phyloP scores from a whole-genome alignment of 53 echinoderm and acorn worm genomes.

The Holothuria leucospilota region DNA sequence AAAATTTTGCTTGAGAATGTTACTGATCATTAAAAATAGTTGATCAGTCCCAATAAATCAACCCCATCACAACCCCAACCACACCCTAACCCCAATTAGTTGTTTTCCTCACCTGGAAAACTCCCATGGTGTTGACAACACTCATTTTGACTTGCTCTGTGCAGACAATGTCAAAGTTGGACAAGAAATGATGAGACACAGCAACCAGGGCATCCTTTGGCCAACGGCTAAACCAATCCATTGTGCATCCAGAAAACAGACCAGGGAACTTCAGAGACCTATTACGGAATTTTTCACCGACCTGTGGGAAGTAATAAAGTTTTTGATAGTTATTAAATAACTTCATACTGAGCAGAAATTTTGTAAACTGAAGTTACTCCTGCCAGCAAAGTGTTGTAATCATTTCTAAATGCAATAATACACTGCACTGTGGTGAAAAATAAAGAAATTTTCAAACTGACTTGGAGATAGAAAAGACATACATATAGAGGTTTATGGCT shows the following conservation, averaged over 20 bases:
- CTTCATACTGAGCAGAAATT: neutral
- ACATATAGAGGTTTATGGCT: too few relatives aligned
- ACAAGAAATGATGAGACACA: slow-evolving; percentile 93
- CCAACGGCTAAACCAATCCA: slow-evolving; percentile 99
- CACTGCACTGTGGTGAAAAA: too few relatives aligned
- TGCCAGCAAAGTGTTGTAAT: neutral
- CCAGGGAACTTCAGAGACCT: slow-evolving; percentile 99
- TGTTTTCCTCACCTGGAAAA: slow-evolving; percentile 80
- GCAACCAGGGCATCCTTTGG: slow-evolving; percentile 98
- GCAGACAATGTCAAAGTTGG: slow-evolving; percentile 89
- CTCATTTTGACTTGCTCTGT: slow-evolving; percentile 87
- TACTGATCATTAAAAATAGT: too few relatives aligned
- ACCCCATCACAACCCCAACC: too few relatives aligned
- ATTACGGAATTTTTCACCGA: slow-evolving; percentile 99
- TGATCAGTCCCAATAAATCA: too few relatives aligned
- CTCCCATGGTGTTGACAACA: slow-evolving; percentile 94
- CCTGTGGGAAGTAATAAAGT: slow-evolving; percentile 47
- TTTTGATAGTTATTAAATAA: neutral
- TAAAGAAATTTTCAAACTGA: too few relatives aligned
- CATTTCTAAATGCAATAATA: neutral
- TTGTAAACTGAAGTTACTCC: neutral
- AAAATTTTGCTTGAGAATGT: too few relatives aligned
- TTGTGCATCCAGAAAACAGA: slow-evolving; percentile 96
- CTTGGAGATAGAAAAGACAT: too few relatives aligned
- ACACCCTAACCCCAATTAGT: neutral